Conservation (phyloP, 2,113 vertebrate species). For the Sapayoa aenigma region DNA sequence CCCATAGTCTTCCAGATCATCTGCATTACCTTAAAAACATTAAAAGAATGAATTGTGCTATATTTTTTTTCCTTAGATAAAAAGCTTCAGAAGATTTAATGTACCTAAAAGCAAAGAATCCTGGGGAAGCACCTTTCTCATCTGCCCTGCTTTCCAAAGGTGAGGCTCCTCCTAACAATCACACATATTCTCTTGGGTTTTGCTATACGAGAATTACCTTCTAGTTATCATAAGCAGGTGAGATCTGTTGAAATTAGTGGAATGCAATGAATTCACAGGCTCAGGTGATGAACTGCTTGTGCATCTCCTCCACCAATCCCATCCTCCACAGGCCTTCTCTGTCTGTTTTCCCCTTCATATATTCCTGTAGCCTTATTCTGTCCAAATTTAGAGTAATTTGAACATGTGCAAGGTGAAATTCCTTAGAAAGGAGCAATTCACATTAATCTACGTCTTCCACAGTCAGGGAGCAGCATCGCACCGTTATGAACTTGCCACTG, state of each 20-base stretch:
- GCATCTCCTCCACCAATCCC: not conserved
- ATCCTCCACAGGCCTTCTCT: not conserved
- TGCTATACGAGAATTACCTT: not conserved
- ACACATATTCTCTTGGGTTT: not conserved
- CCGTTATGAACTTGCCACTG: not conserved
- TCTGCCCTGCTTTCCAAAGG: not conserved
- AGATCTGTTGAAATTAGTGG: not conserved
- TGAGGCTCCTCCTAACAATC: not conserved
- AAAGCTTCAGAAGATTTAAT: not conserved
- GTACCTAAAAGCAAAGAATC: not conserved
- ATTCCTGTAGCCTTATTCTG: not conserved
- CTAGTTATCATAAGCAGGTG: not conserved
- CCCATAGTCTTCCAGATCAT: not conserved
- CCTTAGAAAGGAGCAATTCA: not conserved
- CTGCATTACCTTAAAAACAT: constrained; percentile 50
- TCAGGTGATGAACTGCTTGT: not conserved
- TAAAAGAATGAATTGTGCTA: not conserved
- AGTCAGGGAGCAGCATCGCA: not conserved
- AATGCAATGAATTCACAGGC: not conserved
- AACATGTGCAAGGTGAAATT: not conserved
- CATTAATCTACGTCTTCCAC: not conserved
- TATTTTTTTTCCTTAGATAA: not conserved
- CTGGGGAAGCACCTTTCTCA: not conserved
- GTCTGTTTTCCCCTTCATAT: not conserved
- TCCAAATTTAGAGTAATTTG: not conserved